These are phyloP conservation scores for Cliona cf. orientalis DNA, from an alignment of 37 sponge, comb jelly and placozoan species.

Conservation along the genomic window DNA sequence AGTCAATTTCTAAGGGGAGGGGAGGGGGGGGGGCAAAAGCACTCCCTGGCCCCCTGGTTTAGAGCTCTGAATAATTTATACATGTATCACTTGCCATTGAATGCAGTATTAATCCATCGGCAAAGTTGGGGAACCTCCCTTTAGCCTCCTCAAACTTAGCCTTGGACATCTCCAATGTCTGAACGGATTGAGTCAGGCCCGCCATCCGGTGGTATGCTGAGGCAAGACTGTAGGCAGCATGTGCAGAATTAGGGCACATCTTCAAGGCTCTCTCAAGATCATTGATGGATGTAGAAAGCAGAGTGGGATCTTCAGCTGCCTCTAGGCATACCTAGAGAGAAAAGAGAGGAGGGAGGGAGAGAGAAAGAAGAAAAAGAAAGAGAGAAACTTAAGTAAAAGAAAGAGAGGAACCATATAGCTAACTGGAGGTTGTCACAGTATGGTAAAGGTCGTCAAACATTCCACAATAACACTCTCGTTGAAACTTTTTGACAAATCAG, in stretches of 20 bases:
- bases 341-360: neutral
- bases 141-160: slow-evolving; percentile 39
- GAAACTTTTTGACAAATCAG: no score
- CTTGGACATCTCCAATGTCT: slow-evolving; percentile 23
- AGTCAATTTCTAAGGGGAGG: neutral
- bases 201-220: slow-evolving; percentile 43
- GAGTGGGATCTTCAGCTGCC: slow-evolving; percentile 17
- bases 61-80: neutral
- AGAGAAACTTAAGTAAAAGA: neutral
- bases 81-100: slow-evolving; percentile 47
- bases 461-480: no score
- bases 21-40: neutral
- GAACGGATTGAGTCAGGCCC: slow-evolving; percentile 34
- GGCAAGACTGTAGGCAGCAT: slow-evolving; percentile 41
- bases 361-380: neutral
- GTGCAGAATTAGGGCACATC: slow-evolving; percentile 18
- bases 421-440: no score
- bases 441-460: no score
- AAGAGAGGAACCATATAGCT: neutral
- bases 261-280: slow-evolving; percentile 45
- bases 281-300: neutral
- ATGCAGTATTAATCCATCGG: slow-evolving; percentile 56
- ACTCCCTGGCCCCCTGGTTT: neutral
- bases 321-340: slow-evolving; percentile 34
- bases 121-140: slow-evolving; percentile 39